Conservation (phyloP, 1,140 invertebrate genomes). For the Eueides isabella region DNA sequence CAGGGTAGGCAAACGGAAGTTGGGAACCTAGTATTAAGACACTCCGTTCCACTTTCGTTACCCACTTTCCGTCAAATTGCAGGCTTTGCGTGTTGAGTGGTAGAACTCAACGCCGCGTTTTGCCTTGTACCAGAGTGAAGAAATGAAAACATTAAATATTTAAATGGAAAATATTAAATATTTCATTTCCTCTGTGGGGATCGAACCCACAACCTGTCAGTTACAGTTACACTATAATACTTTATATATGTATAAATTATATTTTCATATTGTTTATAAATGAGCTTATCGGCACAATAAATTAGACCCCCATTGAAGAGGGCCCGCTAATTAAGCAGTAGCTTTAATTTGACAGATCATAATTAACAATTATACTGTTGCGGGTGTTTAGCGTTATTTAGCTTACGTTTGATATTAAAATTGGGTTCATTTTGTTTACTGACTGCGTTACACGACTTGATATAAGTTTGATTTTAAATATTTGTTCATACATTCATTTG, state of each 20-base stretch:
- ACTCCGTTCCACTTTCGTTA: no score
- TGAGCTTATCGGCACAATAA: slow-evolving; percentile 15
- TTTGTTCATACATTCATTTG: no score
- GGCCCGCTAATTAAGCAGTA: background rate
- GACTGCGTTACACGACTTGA: background rate
- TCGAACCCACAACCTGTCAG: no score
- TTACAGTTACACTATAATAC: background rate
- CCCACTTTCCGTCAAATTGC: no score
- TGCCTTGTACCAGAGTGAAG: no score
- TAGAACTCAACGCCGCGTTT: no score
- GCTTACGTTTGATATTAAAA: slow-evolving; percentile 4
- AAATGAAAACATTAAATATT: no score
- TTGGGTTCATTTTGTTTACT: background rate
- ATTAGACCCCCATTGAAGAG: slow-evolving; percentile 3
- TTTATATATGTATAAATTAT: background rate
- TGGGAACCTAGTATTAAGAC: no score
- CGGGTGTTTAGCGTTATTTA: slow-evolving; percentile 1
- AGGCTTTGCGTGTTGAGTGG: no score
- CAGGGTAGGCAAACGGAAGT: no score
- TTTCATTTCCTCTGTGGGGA: no score
- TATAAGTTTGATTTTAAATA: background rate
- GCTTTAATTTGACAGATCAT: slow-evolving; percentile 17
- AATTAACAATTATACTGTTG: slow-evolving; percentile 20
- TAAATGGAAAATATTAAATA: no score
- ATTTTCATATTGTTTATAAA: background rate